Evolutionary conservation across 2,888 invertebrate species (phyloP), one percentile per base, ranked within the genome.

Genomic region (Nephrotoma guestfalica): DNA sequence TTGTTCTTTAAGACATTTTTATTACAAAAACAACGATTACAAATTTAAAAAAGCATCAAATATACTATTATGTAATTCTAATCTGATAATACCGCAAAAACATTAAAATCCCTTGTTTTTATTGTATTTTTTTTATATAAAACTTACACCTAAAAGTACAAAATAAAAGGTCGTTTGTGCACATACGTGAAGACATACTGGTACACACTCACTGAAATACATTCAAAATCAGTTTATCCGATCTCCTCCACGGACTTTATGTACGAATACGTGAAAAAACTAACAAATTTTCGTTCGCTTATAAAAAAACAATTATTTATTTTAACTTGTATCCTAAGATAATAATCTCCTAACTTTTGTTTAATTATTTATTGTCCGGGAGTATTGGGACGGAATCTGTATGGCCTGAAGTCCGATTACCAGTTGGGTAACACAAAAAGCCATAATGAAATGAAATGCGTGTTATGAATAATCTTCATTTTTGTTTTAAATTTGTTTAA

Each of bases 301-400:
- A 84, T 84, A 84, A 84, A n/a, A 84, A 84, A n/a, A 84, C 84
- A 84, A 84, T 84, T 84, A 84, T 41, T 84, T 84, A 84, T 42
- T 84, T 84, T 84, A 84, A 84, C 42, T 84, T 18, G 15, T 84
- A 84, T 84, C 84, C 3, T 13, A 84, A 41, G 15, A 84, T 4
- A 41, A 41, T 41, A 41, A 84, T 84, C 84, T 84, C 5, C 42
- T 15, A 0, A 84, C 41, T 41, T 41, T 47, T 47, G 0, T 47
- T 41, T 84, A 13, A 41, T 84, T 84, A 84, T 41, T 84, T 84
- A 84, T 41, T 41, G 1, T 71, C 6, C 71, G 30, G 30, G 7
- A 57, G 6, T 43, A 2, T 43, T 7, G 43, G 9, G 43, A 7
- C 43, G 43, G 43, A 30, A 30, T 30, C 2, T 30, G 30, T 30